phyloP scores from a whole-genome alignment of 2,888 invertebrate species.

The Stictocephala bisonia region DNA sequence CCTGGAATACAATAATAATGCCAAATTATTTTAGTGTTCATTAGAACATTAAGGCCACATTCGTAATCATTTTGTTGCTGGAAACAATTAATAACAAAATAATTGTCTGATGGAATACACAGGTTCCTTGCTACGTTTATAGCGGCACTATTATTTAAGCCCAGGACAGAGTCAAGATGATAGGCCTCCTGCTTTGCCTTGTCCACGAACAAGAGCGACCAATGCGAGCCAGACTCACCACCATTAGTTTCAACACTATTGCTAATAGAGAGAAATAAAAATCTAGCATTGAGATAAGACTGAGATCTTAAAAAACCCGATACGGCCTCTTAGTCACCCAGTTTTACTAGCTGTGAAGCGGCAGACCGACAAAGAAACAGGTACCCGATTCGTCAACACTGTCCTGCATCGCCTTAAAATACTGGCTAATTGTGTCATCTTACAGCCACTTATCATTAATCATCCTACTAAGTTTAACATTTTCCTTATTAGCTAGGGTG shows the following conservation, averaged over 20 bases:
- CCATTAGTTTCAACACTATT: background rate
- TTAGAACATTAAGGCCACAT: constrained; percentile 15
- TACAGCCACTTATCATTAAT: constrained; percentile 4
- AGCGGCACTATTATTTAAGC: constrained; percentile 4
- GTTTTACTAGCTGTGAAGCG: background rate
- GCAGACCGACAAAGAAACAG: background rate
- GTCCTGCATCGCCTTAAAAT: constrained; percentile 1
- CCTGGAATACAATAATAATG: background rate
- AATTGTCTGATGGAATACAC: background rate
- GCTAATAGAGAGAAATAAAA: background rate
- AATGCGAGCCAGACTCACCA: constrained; percentile 10
- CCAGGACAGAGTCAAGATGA: background rate
- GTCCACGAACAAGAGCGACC: constrained; percentile 15
- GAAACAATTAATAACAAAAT: background rate
- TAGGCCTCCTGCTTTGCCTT: background rate
- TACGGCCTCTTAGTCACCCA: constrained; percentile 3
- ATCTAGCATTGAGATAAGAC: background rate
- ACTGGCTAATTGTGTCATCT: background rate
- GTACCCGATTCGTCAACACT: background rate
- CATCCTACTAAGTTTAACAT: background rate
- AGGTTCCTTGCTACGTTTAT: background rate
- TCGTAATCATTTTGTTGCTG: background rate
- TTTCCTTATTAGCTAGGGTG: background rate
- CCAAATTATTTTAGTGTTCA: background rate
- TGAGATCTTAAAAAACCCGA: background rate